These are phyloP conservation scores for Triops cancriformis DNA, from an alignment of 1,140 invertebrate genomes.

Conservation along the genomic window DNA sequence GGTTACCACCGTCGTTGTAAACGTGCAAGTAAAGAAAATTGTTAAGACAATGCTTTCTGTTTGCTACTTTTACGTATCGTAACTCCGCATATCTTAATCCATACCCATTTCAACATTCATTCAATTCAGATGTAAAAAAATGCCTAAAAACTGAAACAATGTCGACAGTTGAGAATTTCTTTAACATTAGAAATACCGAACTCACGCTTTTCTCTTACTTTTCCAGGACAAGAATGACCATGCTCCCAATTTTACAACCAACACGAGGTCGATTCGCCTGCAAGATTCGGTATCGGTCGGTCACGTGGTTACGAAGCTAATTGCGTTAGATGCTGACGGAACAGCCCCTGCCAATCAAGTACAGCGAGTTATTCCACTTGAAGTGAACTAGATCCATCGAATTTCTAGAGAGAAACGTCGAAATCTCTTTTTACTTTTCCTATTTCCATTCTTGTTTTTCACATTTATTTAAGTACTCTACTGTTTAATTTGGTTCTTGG, in stretches of 20 bases:
- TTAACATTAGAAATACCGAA: background rate
- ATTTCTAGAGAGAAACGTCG: background rate
- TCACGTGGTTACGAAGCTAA: constrained; percentile 62
- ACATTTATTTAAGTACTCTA: too few species aligned
- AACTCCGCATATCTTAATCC: too few species aligned
- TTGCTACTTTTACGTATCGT: too few species aligned
- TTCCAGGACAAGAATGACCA: constrained; percentile 38
- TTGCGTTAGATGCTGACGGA: constrained; percentile 71
- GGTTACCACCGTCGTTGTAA: constrained; percentile 62
- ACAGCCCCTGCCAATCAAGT: constrained; percentile 41
- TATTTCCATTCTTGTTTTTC: too few species aligned
- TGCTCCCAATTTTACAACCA: constrained; percentile 66
- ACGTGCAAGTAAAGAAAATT: constrained; percentile 56
- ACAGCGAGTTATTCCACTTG: constrained; percentile 45
- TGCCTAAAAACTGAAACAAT: too few species aligned
- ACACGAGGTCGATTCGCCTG: constrained; percentile 67
- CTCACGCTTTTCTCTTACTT: constrained; percentile 27
- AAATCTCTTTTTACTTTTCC: too few species aligned
- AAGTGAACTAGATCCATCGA: constrained; percentile 32
- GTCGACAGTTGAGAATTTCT: too few species aligned
- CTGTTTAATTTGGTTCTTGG: too few species aligned
- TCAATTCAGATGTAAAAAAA: too few species aligned
- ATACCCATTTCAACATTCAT: too few species aligned
- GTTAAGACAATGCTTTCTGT: background rate
- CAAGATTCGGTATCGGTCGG: constrained; percentile 74